Percentiles rank a stretch among this genome's conserved stretches.
Conservation (phyloP, 2,888 invertebrate species). For the Sycophila texana region DNA sequence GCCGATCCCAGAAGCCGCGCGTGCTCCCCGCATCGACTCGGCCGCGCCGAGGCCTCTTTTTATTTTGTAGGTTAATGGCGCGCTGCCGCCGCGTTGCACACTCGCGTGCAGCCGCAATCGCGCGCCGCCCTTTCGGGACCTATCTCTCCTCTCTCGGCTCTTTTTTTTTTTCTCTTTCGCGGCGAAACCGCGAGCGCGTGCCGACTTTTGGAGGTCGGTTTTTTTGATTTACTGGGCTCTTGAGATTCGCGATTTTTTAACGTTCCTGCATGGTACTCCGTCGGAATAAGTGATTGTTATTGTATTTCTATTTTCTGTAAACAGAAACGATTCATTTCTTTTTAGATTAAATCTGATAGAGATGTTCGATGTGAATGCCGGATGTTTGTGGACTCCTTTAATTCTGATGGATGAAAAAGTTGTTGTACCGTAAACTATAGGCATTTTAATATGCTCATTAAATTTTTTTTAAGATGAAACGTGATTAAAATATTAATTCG, state of each 20-base stretch:
- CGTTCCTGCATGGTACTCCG: not conserved
- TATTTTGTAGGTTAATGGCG: slow-evolving; percentile 54
- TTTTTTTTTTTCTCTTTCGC: not conserved
- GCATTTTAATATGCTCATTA: no score
- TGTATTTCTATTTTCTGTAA: no score
- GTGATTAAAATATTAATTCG: no score
- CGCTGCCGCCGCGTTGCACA: slow-evolving; percentile 21
- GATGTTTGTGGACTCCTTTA: no score
- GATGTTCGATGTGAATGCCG: no score
- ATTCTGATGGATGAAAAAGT: no score
- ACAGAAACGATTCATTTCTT: no score
- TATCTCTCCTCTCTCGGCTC: not conserved
- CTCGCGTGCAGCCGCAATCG: slow-evolving; percentile 24
- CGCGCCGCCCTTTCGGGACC: slow-evolving; percentile 3
- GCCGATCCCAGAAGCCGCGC: slow-evolving; percentile 1
- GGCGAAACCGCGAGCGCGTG: not conserved
- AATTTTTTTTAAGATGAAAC: no score
- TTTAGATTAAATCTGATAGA: no score
- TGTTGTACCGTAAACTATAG: no score
- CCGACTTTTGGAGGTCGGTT: slow-evolving; percentile 5
- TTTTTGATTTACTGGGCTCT: slow-evolving; percentile 4
- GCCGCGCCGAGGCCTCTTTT: slow-evolving; percentile 41
- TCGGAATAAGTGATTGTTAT: no score
- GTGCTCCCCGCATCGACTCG: slow-evolving; percentile 11
- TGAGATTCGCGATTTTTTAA: not conserved